These are phyloP conservation scores for Sebastes minor DNA, from an alignment of 2,797 vertebrate genomes.

Conservation along the genomic window DNA sequence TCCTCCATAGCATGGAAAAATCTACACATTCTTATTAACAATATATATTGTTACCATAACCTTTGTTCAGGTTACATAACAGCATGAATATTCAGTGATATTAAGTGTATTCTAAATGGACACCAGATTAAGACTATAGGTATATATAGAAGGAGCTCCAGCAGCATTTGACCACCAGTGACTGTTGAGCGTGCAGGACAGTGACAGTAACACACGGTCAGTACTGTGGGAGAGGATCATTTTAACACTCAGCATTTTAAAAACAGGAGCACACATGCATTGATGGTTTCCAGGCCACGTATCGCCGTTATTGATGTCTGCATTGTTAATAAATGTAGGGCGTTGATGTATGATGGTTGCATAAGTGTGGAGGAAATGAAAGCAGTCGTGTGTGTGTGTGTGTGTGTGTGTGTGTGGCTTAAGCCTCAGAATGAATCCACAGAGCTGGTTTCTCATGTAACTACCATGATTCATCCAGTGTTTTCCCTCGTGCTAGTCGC, in stretches of 20 bases:
- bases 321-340: constrained; percentile 5
- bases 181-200: neutral
- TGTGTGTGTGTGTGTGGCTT: neutral
- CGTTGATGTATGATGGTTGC: neutral
- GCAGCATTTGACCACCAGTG: neutral
- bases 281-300: neutral
- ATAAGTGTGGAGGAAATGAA: neutral
- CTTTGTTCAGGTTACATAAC: too few relatives aligned
- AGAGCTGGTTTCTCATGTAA: neutral
- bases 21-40: too few relatives aligned
- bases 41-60: too few relatives aligned
- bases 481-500: neutral
- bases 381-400: neutral
- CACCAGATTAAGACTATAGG: neutral
- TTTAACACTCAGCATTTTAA: neutral
- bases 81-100: too few relatives aligned
- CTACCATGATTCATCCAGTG: neutral
- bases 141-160: neutral
- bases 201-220: neutral
- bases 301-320: neutral
- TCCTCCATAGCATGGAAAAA: too few relatives aligned
- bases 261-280: neutral
- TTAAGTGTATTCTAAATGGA: too few relatives aligned
- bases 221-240: neutral
- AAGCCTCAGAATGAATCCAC: neutral